Percentiles rank a stretch among this genome's conserved stretches.
Evolutionary conservation across 1,140 invertebrate genomes (phyloP).

Genomic region (Brachionus angularis): DNA sequence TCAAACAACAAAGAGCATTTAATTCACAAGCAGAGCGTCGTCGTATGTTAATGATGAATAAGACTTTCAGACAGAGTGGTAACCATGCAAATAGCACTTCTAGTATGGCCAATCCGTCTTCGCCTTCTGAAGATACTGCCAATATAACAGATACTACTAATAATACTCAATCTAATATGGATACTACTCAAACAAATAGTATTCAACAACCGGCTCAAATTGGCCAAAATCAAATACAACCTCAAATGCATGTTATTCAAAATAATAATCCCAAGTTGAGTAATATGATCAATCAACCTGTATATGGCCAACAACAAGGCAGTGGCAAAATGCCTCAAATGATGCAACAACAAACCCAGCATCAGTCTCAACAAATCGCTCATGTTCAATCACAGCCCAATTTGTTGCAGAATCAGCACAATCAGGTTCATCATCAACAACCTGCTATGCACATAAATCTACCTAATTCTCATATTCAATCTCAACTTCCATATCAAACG

Average conservation of each 20-base stretch:
- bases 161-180: neutral
- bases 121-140: neutral
- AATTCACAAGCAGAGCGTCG: slow-evolving; percentile 25
- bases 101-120: neutral
- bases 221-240: neutral
- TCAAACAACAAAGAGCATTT: slow-evolving; percentile 17
- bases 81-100: neutral
- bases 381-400: neutral
- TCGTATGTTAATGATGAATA: slow-evolving; percentile 42
- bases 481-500: no score
- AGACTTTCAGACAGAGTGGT: slow-evolving; percentile 28
- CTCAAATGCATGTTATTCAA: neutral
- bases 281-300: neutral
- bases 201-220: neutral
- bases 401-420: neutral
- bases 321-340: neutral
- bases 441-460: no score
- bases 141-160: neutral
- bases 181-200: neutral
- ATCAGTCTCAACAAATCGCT: neutral
- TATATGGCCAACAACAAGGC: neutral
- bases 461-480: no score
- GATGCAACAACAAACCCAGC: neutral
- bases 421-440: neutral
- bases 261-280: neutral